Base-by-base conservation (phyloP, 2,888 invertebrate genomes). In the Malachius bipustulatus region DNA sequence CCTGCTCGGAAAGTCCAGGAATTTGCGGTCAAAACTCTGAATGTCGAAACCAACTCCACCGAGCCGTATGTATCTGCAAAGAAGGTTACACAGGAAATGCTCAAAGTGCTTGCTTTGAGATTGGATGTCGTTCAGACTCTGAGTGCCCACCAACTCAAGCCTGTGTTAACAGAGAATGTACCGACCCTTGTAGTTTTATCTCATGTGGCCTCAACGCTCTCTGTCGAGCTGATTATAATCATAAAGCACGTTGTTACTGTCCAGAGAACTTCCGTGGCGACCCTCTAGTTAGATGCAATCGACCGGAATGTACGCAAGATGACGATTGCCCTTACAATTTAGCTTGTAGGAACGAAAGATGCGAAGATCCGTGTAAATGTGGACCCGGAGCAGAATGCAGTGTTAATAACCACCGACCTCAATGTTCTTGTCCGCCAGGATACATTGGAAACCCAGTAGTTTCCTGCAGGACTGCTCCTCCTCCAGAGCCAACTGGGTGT, bases 41-140 rank as follows among this genome's bases (percentile, higher is more conserved):
- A 37, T 89, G 88, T 50, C 68, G 79, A 39, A 79, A 82, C 1
- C 78, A 79, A 60, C 66, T 77, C 40, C 89, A 89, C 51, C 69
- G 87, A 49, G 82, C 87, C 4, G 69, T 81, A 14, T 91, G 90
- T 55, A 75, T 79, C 2, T 90, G 90, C 53, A 68, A 76, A 46
- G 79, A 82, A 46, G 82, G 84, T 19, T 85, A 75, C 52, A 82
- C 83, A 43, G 91, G 90, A 53, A 83, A 87, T 55, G 82, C 85
- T 10, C 77, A 83, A 50, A 70, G 72, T 36, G 73, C 77, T 48
- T 88, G 87, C 52, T 75, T 77, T 50, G 75, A 82, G 55, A 75
- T 85, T 47, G 87, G 90, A 48, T 91, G 91, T 52, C 76, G 83
- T 47, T 76, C 78, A 31, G 84, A 90, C 56, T 77, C 77, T 34